Percentiles rank a stretch among this genome's conserved stretches.
These are phyloP conservation scores for Cosmorhoe ocellata DNA, from an alignment of 2,888 invertebrate species.

Conservation along the genomic window DNA sequence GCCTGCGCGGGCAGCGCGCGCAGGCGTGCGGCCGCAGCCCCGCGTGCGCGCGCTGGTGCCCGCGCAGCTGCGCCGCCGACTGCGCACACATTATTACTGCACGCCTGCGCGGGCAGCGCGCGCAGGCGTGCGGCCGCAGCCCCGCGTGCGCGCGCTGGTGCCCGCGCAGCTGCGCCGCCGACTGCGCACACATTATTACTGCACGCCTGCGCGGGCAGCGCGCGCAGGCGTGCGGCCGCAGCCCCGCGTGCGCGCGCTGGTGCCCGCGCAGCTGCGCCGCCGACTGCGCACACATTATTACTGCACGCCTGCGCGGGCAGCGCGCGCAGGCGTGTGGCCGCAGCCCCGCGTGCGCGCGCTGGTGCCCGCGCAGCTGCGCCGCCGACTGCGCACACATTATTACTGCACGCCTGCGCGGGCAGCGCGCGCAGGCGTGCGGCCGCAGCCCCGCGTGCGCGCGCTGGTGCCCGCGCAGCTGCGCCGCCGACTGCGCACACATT, in stretches of 20 bases:
- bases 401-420: slow-evolving; percentile 41
- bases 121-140: slow-evolving; percentile 45
- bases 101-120: slow-evolving; percentile 54
- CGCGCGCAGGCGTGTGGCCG: slow-evolving; percentile 51
- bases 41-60: slow-evolving; percentile 41
- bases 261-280: slow-evolving; percentile 59
- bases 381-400: too few relatives aligned
- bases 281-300: too few relatives aligned
- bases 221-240: slow-evolving; percentile 46
- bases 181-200: too few relatives aligned
- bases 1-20: slow-evolving; percentile 53
- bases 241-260: slow-evolving; percentile 19
- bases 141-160: slow-evolving; percentile 39
- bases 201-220: slow-evolving; percentile 55
- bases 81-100: too few relatives aligned
- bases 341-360: background rate
- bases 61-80: slow-evolving; percentile 51
- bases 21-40: slow-evolving; percentile 44
- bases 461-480: slow-evolving; percentile 62
- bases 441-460: slow-evolving; percentile 15
- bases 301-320: slow-evolving; percentile 47
- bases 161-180: slow-evolving; percentile 52
- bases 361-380: slow-evolving; percentile 62
- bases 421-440: slow-evolving; percentile 53
- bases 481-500: too few relatives aligned